Percentiles rank a stretch among this genome's conserved stretches.
Evolutionary conservation across 30 jellyfish, hydroid and myxozoan genomes (phyloP).

Genomic region (Morbakka virulenta): DNA sequence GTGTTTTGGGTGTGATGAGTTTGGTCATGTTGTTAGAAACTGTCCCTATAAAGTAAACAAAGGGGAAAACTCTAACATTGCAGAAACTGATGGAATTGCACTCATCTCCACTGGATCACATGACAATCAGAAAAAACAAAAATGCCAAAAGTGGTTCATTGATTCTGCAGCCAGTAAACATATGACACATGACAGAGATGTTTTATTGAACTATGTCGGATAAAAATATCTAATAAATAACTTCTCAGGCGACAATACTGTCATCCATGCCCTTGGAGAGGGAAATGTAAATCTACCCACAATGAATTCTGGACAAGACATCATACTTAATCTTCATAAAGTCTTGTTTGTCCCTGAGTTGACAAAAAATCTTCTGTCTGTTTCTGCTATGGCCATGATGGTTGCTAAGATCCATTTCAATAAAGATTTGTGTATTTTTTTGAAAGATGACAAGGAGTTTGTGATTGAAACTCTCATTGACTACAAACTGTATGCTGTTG

Average conservation of each 20-base stretch:
- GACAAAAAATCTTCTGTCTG: conserved; percentile 41
- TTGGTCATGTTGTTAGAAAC: too few species aligned
- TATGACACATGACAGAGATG: conserved; percentile 18
- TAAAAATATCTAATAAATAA: conserved; percentile 28
- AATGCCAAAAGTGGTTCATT: too few species aligned
- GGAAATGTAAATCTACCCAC: conserved; percentile 54
- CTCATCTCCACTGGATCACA: conserved; percentile 42
- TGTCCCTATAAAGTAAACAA: too few species aligned
- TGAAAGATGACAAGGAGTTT: too few species aligned
- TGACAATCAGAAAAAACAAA: conserved; percentile 45
- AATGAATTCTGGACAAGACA: too few species aligned
- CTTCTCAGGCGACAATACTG: conserved; percentile 41
- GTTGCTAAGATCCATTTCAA: conserved; percentile 1
- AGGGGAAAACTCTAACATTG: too few species aligned
- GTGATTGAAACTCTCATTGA: conserved; percentile 28
- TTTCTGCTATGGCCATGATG: conserved; percentile 45
- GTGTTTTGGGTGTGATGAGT: conserved; percentile 42
- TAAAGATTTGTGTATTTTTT: conserved; percentile 30
- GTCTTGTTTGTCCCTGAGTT: conserved; percentile 42
- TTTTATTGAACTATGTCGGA: background rate
- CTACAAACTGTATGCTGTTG: conserved; percentile 32
- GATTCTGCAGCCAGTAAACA: too few species aligned
- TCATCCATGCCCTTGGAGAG: conserved; percentile 41
- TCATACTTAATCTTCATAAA: too few species aligned
- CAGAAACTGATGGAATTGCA: conserved; percentile 12